Base-by-base conservation (phyloP, 2,888 invertebrate genomes). In the Plutella xylostella region DNA sequence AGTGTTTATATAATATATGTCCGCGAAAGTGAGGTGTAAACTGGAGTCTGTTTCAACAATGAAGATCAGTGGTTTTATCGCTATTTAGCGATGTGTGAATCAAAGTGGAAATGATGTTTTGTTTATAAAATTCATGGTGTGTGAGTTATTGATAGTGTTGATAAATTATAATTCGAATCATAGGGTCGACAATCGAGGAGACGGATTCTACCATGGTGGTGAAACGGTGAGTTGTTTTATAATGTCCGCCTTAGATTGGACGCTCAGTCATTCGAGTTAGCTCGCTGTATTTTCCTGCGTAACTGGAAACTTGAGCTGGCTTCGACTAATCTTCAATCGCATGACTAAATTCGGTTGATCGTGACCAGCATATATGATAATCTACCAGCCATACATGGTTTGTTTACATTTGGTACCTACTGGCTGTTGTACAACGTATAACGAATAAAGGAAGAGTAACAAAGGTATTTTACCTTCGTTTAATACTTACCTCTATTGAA, bases 181-280 rank as follows among this genome's bases (percentile, higher is more conserved):
- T 85, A 83, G 84, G 84, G 76, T 82, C 84, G 76, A 80, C 73
- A 75, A 78, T 73, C 73, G 84, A 79, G 73, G 75, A 70, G 70
- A 84, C 84, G 84, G 83, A 80, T 79, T 82, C 80, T 82, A 84
- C 72, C 80, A 85, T 85, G 85, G 85, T 83, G 79, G 83, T 84
- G 77, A 84, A 84, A 83, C 83, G 82, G 83, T 84, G 65, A 76
- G 83, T 73, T 62, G 30, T 25, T 34, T 4, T n/a, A 28, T n/a
- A 28, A 28, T 28, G 28, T 4, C 28, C 2, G 28, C 28, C 28
- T 28, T 28, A n/a, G n/a, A n/a, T n/a, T n/a, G n/a, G n/a, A n/a
- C n/a, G n/a, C n/a, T n/a, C n/a, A n/a, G n/a, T n/a, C n/a, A n/a
- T n/a, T n/a, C n/a, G n/a, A n/a, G n/a, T n/a, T n/a, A n/a, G n/a